These are phyloP conservation scores for Gandaritis pyraliata DNA, from an alignment of 2,888 invertebrate genomes.

Conservation along the genomic window DNA sequence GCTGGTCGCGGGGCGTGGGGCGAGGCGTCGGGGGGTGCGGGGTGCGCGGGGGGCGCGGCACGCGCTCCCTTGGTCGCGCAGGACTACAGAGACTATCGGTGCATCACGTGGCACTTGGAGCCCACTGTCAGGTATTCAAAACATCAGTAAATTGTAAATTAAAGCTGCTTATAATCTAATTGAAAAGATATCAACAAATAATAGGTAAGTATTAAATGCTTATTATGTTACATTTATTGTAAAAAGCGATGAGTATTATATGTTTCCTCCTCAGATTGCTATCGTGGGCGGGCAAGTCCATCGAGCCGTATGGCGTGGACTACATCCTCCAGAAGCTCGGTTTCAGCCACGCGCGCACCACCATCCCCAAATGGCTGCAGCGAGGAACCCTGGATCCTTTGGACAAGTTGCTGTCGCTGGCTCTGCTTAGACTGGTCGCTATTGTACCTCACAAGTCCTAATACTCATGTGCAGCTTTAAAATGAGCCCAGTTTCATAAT, in stretches of 20 bases:
- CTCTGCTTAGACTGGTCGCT: conserved; percentile 89
- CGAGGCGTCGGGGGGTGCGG: conserved; percentile 42
- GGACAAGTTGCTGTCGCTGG: conserved; percentile 94
- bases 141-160: no score
- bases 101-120: conserved; percentile 98
- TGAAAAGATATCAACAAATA: no score
- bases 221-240: no score
- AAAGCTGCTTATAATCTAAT: no score
- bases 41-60: conserved; percentile 43
- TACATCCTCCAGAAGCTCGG: conserved; percentile 99
- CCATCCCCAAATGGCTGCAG: conserved; percentile 99
- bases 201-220: no score
- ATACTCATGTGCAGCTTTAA: background rate
- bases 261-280: conserved; percentile 78
- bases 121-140: conserved; percentile 91
- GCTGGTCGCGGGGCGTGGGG: conserved; percentile 43
- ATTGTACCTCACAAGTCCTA: conserved; percentile 79
- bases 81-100: conserved; percentile 96
- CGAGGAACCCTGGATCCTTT: conserved; percentile 98
- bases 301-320: conserved; percentile 99
- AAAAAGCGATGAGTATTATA: no score
- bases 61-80: conserved; percentile 72
- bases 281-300: conserved; percentile 97
- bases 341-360: conserved; percentile 98
- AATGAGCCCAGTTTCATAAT: background rate